Evolutionary conservation across 2,888 invertebrate genomes (phyloP), one percentile per base, ranked within the genome.

Genomic region (Zygaena filipendulae): DNA sequence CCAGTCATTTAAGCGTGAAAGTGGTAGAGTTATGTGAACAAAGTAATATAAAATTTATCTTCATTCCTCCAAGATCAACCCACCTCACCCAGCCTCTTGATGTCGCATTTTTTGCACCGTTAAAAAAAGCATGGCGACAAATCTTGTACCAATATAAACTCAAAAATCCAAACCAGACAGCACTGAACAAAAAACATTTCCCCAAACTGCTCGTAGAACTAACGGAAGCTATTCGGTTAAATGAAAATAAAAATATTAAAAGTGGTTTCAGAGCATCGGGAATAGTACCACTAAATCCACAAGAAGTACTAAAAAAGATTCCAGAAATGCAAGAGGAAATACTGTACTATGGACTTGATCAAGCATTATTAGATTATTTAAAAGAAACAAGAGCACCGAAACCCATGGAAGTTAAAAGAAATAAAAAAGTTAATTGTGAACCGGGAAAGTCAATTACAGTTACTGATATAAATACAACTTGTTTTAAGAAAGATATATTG

Each of bases 181-280:
- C 31, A 14, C 6, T 36, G 7, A 36, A 36, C 13, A 35, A 38
- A 29, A 32, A 29, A 14, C 36, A 37, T 13, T 34, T 37, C 13
- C 32, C 34, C 2, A 29, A 27, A 23, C 13, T 34, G 21, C 27
- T 37, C n/a, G 11, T 1, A 14, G 22, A 37, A 29, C 24, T 36
- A 16, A 30, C 19, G 8, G 29, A 31, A 23, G 27, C 11, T 13
- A 29, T 36, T 28, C 4, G 14, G 10, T 7, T 28, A n/a, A 33
- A 26, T 4, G 22, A 37, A 11, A 11, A 11, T 2, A 31, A 33
- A 9, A 42, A 40, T 18, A 34, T 38, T 16, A 34, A 21, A 29
- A 38, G 38, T 26, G 40, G 40, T 3, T 42, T 40, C 30, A 35
- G 28, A 33, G 35, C 40, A 14, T 13, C 42, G 2, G 38, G 38